These are phyloP conservation scores for Haemorhous mexicanus DNA, from an alignment of 2,113 vertebrate species.

Conservation along the genomic window DNA sequence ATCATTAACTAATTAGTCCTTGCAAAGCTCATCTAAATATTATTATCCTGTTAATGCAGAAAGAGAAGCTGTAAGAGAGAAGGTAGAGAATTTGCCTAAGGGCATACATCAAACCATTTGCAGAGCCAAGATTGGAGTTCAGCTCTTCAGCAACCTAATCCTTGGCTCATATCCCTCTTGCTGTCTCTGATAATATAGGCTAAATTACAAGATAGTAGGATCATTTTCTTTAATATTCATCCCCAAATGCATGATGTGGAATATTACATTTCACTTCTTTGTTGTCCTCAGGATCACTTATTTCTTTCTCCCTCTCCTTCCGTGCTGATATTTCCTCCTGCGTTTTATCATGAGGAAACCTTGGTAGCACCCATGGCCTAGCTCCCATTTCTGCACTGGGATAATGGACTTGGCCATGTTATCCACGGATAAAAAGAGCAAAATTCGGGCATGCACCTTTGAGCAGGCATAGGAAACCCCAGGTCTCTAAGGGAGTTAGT, in stretches of 20 bases:
- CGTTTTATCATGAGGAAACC: neutral
- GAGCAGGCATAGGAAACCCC: neutral
- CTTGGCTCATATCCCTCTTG: slow-evolving; percentile 29
- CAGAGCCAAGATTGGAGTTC: slow-evolving; percentile 30
- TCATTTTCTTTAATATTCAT: slow-evolving; percentile 51
- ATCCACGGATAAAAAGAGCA: neutral
- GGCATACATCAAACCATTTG: slow-evolving; percentile 38
- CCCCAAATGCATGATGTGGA: neutral
- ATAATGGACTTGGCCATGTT: neutral
- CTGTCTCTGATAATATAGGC: slow-evolving; percentile 20
- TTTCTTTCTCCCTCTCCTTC: neutral
- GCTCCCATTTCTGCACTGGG: neutral
- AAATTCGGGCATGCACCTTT: neutral
- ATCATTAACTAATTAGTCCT: slow-evolving; percentile 67
- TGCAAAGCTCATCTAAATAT: slow-evolving; percentile 64
- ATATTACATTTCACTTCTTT: slow-evolving; percentile 8
- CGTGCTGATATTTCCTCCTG: neutral
- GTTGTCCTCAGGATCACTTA: neutral
- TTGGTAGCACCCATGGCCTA: neutral
- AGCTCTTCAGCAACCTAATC: slow-evolving; percentile 2
- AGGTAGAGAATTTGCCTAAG: slow-evolving; percentile 56
- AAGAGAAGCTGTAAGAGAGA: slow-evolving; percentile 45
- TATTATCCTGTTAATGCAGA: slow-evolving; percentile 63
- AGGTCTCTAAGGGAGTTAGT: neutral
- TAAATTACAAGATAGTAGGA: slow-evolving; percentile 21